Percentiles rank a stretch among this genome's conserved stretches.
Conservation (phyloP, 2,113 vertebrate genomes). For the Gasterosteus nipponicus region DNA sequence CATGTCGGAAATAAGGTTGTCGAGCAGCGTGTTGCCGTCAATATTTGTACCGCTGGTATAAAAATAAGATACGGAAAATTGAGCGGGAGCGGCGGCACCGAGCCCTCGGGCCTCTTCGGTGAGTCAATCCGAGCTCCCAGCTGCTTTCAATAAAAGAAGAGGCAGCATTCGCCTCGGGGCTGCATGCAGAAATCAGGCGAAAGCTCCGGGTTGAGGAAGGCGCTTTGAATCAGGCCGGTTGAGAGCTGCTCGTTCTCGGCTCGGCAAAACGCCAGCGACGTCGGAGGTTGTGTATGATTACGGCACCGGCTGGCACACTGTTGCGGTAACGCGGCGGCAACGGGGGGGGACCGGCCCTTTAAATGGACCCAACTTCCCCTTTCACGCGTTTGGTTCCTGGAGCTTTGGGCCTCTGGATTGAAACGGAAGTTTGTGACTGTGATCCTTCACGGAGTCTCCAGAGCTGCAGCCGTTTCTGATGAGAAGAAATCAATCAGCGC, state of each 20-base stretch:
- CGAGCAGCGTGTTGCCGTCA: background rate
- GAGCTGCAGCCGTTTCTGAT: background rate
- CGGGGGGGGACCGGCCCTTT: no score
- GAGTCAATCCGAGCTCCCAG: background rate
- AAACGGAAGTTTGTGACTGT: background rate
- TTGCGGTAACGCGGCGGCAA: no score
- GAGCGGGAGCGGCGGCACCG: background rate
- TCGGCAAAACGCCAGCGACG: no score
- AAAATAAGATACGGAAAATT: background rate
- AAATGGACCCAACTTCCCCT: no score
- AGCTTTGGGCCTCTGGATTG: no score
- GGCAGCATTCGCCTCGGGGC: background rate
- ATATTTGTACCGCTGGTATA: background rate
- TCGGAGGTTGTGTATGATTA: no score
- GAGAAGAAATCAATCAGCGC: background rate
- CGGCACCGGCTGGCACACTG: no score
- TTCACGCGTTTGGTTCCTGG: no score
- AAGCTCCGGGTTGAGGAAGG: background rate
- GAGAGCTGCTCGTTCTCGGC: background rate
- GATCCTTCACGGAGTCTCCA: background rate
- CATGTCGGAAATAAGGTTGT: background rate
- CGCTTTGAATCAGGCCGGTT: background rate
- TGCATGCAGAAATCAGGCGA: background rate
- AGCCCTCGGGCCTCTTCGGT: background rate
- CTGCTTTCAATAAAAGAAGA: constrained; percentile 1